Base-by-base conservation (phyloP, 1,140 invertebrate species). In the Drosophila parvula region DNA sequence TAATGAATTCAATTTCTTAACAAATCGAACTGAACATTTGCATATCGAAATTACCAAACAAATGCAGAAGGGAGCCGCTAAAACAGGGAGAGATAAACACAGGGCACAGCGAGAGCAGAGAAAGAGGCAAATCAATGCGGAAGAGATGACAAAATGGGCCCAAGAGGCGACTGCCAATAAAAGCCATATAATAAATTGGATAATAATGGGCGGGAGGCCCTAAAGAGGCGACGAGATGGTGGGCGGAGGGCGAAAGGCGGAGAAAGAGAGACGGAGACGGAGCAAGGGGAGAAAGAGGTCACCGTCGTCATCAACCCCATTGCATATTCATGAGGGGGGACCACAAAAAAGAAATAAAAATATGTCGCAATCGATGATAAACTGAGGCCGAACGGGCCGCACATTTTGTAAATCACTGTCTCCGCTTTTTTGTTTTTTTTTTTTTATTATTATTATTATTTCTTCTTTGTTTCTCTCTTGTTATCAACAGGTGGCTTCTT, bases 1-100 rank as follows among this genome's bases (percentile, higher is more conserved):
- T 71, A 86, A 79, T 78, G 57, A 65, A 86, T 73, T 68, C 75
- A 73, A 69, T 86, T 86, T 82, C 69, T 65, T 68, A 81, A 85
- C 78, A 81, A 70, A 85, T 78, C 81, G 81, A 59, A 79, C 47
- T 14, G 5, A 41, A 69, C 56, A 81, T 85, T 86, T 85, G 62
- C 74, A 84, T 84, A 83, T 38, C 45, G 16, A 74, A 73, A 75
- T 75, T 58, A 51, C 59, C 73, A 63, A 64, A 43, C 45, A 73
- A 67, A 47, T 38, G 55, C 41, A 47, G 41, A 68, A 63, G 56
- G 27, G 22, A 45, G 58, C 30, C 22, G 30, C 34, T 38, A 38
- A 58, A 40, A 71, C 32, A 48, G 27, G 44, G 40, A 61, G 53
- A 28, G 34, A 14, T 22, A 69, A 53, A 44, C 30, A 60, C 14